phyloP scores from a whole-genome alignment of 2,797 vertebrate species.

The Otolemur crassicaudatus region DNA sequence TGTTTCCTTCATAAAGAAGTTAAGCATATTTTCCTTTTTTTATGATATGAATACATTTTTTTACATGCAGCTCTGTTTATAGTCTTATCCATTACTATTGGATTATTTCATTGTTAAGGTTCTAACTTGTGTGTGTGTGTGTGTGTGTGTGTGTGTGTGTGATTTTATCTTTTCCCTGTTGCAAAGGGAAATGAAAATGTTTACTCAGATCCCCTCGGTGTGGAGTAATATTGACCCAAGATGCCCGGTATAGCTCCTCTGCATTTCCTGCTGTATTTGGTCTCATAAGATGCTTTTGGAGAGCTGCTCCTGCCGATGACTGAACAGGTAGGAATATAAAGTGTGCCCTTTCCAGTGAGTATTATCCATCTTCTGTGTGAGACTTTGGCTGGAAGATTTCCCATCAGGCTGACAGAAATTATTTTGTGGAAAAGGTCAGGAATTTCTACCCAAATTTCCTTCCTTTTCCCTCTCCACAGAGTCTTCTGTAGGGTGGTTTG shows the following conservation, averaged over 20 bases:
- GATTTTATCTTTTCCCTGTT: background rate
- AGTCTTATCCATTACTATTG: background rate
- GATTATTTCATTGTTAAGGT: background rate
- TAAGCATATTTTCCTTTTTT: slow-evolving; percentile 13
- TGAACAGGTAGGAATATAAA: background rate
- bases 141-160: fast-evolving
- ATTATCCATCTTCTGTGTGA: fast-evolving
- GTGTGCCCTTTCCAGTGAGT: background rate
- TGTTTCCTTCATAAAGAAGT: background rate
- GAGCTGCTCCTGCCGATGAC: background rate
- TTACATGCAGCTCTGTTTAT: background rate
- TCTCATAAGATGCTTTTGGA: background rate
- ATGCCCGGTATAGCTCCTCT: fast-evolving
- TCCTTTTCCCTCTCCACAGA: background rate
- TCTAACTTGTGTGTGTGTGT: background rate
- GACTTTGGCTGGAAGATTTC: background rate
- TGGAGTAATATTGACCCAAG: background rate
- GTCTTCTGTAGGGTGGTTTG: background rate
- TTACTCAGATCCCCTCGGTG: background rate
- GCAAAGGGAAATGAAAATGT: background rate
- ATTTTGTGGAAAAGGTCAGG: background rate
- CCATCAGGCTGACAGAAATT: background rate
- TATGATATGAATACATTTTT: background rate
- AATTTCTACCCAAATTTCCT: background rate
- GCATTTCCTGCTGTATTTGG: background rate